Percentiles rank a stretch among this genome's conserved stretches.
Evolutionary conservation across 2,113 vertebrate species (phyloP).

Genomic region (Lepus americanus): DNA sequence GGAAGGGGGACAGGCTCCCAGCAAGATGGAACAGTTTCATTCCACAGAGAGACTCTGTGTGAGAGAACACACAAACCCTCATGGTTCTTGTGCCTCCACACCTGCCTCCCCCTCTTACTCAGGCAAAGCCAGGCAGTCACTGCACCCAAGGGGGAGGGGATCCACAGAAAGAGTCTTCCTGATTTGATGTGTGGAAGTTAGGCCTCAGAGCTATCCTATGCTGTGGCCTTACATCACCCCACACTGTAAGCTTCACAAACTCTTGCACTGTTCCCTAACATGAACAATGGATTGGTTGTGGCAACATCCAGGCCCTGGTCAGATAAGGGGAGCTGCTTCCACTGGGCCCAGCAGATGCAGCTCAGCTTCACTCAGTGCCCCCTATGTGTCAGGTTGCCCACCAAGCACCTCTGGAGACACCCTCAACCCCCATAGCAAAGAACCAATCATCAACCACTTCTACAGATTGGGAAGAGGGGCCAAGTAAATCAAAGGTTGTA

Average conservation of each 20-base stretch:
- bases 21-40: too few relatives aligned
- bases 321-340: neutral
- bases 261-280: neutral
- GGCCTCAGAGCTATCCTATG: too few relatives aligned
- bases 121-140: too few relatives aligned
- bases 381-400: neutral
- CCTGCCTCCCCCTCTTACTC: neutral
- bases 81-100: neutral
- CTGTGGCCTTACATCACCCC: neutral
- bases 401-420: neutral
- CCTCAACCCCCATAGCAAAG: neutral
- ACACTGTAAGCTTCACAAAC: neutral
- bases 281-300: neutral
- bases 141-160: too few relatives aligned
- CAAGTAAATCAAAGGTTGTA: neutral
- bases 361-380: neutral
- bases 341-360: too few relatives aligned
- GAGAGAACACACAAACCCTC: neutral
- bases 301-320: neutral
- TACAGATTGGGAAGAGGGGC: neutral
- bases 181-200: too few relatives aligned
- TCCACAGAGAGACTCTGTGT: neutral
- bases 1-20: neutral
- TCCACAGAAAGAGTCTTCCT: too few relatives aligned
- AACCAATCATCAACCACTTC: too few relatives aligned